Evolutionary conservation across 2,888 invertebrate species (phyloP).

Genomic region (Choristoneura rosaceana): DNA sequence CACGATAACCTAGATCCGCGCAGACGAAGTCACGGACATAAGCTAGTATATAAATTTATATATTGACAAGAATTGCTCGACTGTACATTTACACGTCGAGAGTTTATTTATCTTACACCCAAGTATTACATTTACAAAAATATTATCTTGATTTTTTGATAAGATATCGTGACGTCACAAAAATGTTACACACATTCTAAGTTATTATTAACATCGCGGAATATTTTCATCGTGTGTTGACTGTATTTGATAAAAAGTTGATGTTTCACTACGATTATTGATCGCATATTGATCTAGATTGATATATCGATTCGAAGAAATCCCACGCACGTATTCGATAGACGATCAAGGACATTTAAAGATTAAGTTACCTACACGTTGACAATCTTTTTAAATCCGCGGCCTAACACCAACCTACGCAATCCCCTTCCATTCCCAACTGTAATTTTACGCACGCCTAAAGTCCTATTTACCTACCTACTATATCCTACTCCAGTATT

Average conservation of each 20-base stretch:
- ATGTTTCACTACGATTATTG: background rate
- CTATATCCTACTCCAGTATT: too few species aligned
- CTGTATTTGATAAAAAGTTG: background rate
- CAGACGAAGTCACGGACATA: too few species aligned
- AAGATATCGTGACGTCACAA: background rate
- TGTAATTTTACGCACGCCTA: too few species aligned
- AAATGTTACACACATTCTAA: background rate
- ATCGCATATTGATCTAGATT: conserved; percentile 6
- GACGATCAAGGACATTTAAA: background rate
- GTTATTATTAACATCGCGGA: conserved; percentile 3
- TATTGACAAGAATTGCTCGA: too few species aligned
- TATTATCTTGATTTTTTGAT: background rate
- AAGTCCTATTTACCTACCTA: too few species aligned
- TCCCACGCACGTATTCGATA: conserved; percentile 1
- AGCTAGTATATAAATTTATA: too few species aligned
- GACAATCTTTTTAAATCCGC: too few species aligned
- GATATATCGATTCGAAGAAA: background rate
- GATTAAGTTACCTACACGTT: background rate
- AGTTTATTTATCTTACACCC: too few species aligned
- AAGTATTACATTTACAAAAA: background rate
- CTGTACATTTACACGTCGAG: too few species aligned
- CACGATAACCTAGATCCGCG: too few species aligned
- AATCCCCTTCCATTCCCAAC: too few species aligned
- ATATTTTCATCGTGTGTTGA: conserved; percentile 6
- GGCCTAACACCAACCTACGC: too few species aligned